phyloP scores from a whole-genome alignment of 2,888 invertebrate genomes.

The Leptothorax acervorum region DNA sequence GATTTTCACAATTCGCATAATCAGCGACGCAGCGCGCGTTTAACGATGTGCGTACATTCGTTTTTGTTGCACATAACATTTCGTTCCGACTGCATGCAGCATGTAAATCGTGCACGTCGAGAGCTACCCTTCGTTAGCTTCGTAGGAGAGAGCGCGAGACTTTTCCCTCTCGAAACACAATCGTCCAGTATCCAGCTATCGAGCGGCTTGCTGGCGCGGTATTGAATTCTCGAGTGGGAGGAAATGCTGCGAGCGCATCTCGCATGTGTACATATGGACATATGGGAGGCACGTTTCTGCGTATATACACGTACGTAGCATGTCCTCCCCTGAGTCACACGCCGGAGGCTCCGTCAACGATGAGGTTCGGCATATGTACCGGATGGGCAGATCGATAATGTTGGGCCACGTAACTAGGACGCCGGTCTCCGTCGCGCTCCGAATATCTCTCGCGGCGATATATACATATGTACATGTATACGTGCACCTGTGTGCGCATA shows the following conservation, averaged over 20 bases:
- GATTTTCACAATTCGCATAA: not conserved
- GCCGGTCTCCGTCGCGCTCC: constrained; percentile 31
- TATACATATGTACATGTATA: constrained; percentile 1
- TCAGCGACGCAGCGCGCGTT: constrained; percentile 16
- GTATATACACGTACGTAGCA: not conserved
- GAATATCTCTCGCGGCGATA: constrained; percentile 32
- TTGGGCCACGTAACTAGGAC: constrained; percentile 66
- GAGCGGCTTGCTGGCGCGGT: constrained; percentile 31
- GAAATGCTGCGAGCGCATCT: constrained; percentile 23
- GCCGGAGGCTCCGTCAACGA: constrained; percentile 27
- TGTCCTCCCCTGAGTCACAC: constrained; percentile 48
- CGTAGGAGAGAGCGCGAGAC: constrained; percentile 8
- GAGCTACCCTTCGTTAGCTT: constrained; percentile 13
- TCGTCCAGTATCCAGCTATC: constrained; percentile 42
- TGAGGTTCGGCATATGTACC: constrained; percentile 55
- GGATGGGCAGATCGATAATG: constrained; percentile 67
- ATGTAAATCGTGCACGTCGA: constrained; percentile 4
- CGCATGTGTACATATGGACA: constrained; percentile 26
- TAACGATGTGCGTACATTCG: not conserved
- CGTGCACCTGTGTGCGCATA: not conserved
- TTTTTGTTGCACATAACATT: not conserved
- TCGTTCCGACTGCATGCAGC: not conserved
- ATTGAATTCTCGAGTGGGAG: constrained; percentile 51
- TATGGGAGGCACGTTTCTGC: constrained; percentile 18
- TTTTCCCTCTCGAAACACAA: constrained; percentile 40